These are phyloP conservation scores for Pseudonaja textilis DNA, from an alignment of 2,113 vertebrate species.

Conservation along the genomic window DNA sequence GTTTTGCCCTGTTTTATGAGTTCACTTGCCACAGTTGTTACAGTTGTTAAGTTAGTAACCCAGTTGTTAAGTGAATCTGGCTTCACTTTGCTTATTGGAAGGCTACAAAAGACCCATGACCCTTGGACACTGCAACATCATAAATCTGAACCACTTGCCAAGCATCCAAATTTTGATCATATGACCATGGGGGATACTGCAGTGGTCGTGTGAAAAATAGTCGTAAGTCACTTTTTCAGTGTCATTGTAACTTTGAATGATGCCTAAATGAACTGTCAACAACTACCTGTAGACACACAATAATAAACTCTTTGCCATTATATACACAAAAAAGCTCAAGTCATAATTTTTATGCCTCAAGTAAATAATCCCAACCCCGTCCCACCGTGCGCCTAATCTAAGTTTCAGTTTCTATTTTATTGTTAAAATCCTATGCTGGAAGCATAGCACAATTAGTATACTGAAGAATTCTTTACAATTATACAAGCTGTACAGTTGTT, in stretches of 20 bases:
- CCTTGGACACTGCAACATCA: background rate
- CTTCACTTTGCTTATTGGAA: background rate
- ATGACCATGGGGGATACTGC: background rate
- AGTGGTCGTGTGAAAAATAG: background rate
- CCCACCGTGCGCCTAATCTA: background rate
- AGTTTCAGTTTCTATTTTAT: background rate
- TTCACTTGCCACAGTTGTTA: background rate
- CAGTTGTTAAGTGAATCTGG: background rate
- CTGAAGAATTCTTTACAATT: background rate
- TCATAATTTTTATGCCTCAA: background rate
- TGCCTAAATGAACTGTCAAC: background rate
- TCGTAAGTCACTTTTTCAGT: background rate
- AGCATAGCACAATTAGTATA: background rate
- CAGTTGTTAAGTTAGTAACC: too few species aligned
- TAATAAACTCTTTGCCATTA: background rate
- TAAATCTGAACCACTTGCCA: background rate
- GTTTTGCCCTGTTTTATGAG: background rate
- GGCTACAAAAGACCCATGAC: background rate
- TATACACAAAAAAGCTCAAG: background rate
- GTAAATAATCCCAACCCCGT: background rate
- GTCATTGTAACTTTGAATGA: background rate
- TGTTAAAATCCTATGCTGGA: background rate
- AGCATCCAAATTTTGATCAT: background rate
- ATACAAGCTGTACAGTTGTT: background rate
- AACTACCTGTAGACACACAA: background rate